Base-by-base conservation (phyloP, 2,113 vertebrate genomes). In the Hippocampus abdominalis region DNA sequence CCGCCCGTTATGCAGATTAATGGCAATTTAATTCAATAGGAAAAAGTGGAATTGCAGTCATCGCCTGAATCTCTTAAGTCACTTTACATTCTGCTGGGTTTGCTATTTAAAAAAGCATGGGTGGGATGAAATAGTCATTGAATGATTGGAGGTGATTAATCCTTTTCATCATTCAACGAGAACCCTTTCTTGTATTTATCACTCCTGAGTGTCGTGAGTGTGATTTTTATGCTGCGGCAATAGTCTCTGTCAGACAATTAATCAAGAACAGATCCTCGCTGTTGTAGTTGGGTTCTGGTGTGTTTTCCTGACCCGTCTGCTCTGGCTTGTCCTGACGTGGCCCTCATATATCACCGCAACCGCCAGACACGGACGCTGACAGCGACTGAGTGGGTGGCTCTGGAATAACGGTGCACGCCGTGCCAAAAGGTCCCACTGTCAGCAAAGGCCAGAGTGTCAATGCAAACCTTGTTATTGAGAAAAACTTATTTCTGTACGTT, bases 291-390 rank as follows among this genome's bases (percentile, higher is more conserved):
- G 76, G 48, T 74, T 79, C 66, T 69, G 57, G 70, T 51, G 8
- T 76, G 78, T 74, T 69, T 69, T 65, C 10, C 61, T 84, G 78
- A 81, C 72, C 76, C 77, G 2, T 74, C 67, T 54, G 60, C 78
- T 77, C 68, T 7, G 21, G 27, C 54, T 65, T 68, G 75, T 49
- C 69, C 49, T 77, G 57, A 70, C 66, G 79, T 77, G 78, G 62
- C 78, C 77, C 67, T 67, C 73, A 56, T 85, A 77, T 59, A 85
- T 84, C 76, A 82, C 70, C 62, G 74, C 73, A 77, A 69, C 75
- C 68, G 75, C 72, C 59, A 68, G 56, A 65, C 73, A 44, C 59
- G 51, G 60, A 66, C 63, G 20, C 60, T 72, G 74, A 71, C 73
- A 69, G 51, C 21, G 59, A 62, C 59, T 72, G 79, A 84, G 69